phyloP scores from a whole-genome alignment of 2,888 invertebrate species.

The Nomada hirtipes region DNA sequence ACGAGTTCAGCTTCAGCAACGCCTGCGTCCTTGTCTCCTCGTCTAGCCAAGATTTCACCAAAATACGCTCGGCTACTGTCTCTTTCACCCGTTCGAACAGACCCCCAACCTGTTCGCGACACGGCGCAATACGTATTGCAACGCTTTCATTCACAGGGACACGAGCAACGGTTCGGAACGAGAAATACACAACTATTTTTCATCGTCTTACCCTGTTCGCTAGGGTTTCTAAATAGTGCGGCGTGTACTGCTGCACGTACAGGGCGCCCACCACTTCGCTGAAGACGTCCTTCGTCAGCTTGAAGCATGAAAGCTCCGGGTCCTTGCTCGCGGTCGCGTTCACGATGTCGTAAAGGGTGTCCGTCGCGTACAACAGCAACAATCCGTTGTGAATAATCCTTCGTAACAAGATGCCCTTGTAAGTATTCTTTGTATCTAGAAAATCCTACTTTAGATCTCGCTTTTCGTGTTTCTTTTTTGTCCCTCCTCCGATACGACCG shows the following conservation, averaged over 20 bases:
- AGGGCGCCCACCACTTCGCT: conserved; percentile 84
- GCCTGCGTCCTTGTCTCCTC: conserved; percentile 83
- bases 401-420: conserved; percentile 17
- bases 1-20: conserved; percentile 82
- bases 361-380: conserved; percentile 84
- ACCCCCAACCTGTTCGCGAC: conserved; percentile 73
- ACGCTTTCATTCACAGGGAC: neutral
- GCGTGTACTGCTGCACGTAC: conserved; percentile 84
- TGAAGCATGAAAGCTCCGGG: conserved; percentile 82
- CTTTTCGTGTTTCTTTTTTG: neutral
- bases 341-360: conserved; percentile 84
- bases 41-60: conserved; percentile 84
- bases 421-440: neutral
- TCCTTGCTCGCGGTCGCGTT: conserved; percentile 82
- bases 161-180: neutral
- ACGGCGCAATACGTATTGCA: neutral
- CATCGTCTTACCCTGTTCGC: conserved; percentile 80
- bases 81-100: conserved; percentile 84
- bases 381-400: conserved; percentile 85
- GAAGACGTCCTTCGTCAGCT: conserved; percentile 82
- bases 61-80: conserved; percentile 83
- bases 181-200: neutral
- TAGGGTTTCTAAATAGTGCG: conserved; percentile 82
- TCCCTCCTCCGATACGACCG: no score
- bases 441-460: neutral